Percentiles rank a stretch among this genome's conserved stretches.
phyloP scores from a whole-genome alignment of 2,113 vertebrate species.

The Blennius ocellaris region DNA sequence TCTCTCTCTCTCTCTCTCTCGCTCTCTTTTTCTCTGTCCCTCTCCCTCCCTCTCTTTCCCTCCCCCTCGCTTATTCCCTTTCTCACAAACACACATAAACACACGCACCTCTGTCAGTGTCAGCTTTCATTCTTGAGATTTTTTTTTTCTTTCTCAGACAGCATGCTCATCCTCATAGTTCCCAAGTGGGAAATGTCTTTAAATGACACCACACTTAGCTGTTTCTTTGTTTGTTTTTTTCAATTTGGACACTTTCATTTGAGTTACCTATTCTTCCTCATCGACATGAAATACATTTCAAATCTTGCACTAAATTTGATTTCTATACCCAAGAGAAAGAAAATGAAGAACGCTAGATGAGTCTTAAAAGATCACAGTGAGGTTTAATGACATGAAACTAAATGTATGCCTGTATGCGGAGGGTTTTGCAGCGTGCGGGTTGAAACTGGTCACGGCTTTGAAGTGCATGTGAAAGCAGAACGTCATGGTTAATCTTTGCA shows the following conservation, averaged over 20 bases:
- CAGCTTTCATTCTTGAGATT: constrained; percentile 12
- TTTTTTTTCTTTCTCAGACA: constrained; percentile 3
- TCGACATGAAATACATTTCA: no score
- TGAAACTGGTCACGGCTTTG: constrained; percentile 48
- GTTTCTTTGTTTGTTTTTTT: neutral
- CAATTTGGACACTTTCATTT: neutral
- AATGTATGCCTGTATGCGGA: constrained; percentile 32
- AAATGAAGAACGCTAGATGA: neutral
- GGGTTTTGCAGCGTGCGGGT: constrained; percentile 21
- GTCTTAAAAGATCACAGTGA: neutral
- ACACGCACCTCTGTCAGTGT: constrained; percentile 19
- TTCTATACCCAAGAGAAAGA: neutral
- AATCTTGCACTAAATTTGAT: neutral
- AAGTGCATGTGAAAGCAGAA: constrained; percentile 63
- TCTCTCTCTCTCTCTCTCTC: constrained; percentile 3
- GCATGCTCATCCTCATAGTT: neutral
- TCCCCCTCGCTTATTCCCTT: neutral
- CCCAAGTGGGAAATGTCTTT: neutral
- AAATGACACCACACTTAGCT: neutral
- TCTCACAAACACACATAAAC: neutral
- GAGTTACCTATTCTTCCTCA: neutral
- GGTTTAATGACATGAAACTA: neutral
- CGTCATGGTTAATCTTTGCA: constrained; percentile 59
- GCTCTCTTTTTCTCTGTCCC: neutral
- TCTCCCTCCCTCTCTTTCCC: neutral